phyloP scores from a whole-genome alignment of 2,113 vertebrate genomes.

The Reinhardtius hippoglossoides region DNA sequence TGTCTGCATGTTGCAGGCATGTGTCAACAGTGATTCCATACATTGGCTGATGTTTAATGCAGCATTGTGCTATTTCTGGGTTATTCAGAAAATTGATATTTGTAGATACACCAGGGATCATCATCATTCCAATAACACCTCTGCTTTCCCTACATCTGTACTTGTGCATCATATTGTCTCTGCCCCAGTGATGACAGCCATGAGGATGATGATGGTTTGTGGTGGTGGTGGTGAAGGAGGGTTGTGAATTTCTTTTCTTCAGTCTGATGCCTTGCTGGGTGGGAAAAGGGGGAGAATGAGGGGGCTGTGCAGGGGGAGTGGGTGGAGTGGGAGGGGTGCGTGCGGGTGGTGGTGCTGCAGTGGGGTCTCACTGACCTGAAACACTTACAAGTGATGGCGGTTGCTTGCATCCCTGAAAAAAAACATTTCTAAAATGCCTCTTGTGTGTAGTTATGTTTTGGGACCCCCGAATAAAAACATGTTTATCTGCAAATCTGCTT shows the following conservation, averaged over 20 bases:
- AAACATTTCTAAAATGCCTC: no score
- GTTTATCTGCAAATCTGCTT: no score
- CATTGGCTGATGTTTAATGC: neutral
- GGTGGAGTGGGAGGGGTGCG: neutral
- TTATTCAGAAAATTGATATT: no score
- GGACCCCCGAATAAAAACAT: no score
- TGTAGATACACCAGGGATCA: no score
- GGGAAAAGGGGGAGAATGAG: constrained; percentile 66
- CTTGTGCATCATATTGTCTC: neutral
- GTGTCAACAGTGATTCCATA: neutral
- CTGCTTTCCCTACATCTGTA: neutral
- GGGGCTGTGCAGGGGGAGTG: constrained; percentile 19
- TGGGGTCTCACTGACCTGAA: no score
- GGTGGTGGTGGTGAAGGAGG: neutral
- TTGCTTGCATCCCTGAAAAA: neutral
- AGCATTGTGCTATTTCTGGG: neutral
- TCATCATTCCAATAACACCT: neutral
- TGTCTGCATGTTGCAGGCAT: neutral
- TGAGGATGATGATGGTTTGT: neutral
- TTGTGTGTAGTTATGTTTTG: no score
- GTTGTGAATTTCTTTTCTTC: constrained; percentile 45
- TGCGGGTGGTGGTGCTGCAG: no score
- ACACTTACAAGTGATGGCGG: neutral
- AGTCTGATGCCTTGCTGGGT: constrained; percentile 61
- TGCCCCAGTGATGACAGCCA: neutral